phyloP scores from a whole-genome alignment of 2,797 vertebrate species.

The Rhincodon typus region DNA sequence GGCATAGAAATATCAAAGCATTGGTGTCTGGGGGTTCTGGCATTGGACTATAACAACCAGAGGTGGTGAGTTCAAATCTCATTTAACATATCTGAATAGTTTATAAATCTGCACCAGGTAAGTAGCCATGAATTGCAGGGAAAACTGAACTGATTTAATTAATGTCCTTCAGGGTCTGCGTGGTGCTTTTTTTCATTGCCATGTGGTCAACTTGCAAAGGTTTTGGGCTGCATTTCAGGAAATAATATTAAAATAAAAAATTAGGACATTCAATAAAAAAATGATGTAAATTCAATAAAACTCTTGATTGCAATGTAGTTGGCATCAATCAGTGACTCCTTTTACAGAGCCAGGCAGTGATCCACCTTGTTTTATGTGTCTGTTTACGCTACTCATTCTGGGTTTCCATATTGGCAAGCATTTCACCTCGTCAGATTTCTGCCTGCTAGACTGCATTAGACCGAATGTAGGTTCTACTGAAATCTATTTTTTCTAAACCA shows the following conservation, averaged over 20 bases:
- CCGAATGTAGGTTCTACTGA: not conserved
- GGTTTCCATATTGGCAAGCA: not conserved
- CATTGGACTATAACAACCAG: not conserved
- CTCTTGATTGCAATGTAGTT: not conserved
- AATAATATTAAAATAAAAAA: not conserved
- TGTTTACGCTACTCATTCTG: not conserved
- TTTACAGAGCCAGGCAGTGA: conserved; percentile 1
- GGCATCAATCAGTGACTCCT: not conserved
- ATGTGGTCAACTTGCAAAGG: not conserved
- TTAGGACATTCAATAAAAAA: not conserved
- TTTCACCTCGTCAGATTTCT: not conserved
- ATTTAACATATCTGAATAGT: not conserved
- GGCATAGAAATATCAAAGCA: not conserved
- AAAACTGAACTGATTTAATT: not conserved
- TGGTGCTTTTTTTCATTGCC: not conserved
- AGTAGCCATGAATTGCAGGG: not conserved
- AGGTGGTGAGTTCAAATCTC: not conserved
- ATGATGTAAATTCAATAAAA: not conserved
- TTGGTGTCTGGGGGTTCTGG: not conserved
- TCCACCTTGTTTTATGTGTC: not conserved
- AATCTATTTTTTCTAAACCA: not conserved
- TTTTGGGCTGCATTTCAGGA: not conserved
- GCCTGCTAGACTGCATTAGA: not conserved
- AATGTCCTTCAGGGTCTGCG: not conserved
- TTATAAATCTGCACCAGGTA: not conserved